phyloP scores from a whole-genome alignment of 2,888 invertebrate species.

The Electrophaes corylata region DNA sequence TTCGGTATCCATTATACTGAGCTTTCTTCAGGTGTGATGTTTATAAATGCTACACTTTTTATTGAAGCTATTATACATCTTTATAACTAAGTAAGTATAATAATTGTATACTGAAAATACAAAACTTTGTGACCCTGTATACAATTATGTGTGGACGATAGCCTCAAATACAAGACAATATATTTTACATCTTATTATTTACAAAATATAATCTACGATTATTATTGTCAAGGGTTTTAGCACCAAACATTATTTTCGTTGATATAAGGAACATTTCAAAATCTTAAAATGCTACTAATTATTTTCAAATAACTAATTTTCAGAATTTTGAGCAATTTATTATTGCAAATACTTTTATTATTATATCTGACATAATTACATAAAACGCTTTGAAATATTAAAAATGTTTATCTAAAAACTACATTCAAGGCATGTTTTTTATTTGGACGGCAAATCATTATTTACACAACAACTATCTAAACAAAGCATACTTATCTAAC shows the following conservation, averaged over 20 bases:
- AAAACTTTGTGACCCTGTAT: conserved; percentile 76
- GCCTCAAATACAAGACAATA: conserved; percentile 68
- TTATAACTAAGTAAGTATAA: conserved; percentile 52
- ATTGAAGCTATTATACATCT: conserved; percentile 53
- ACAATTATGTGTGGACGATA: conserved; percentile 57
- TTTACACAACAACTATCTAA: conserved; percentile 55
- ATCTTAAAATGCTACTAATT: background rate
- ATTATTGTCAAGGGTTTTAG: conserved; percentile 63
- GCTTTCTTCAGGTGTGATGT: conserved; percentile 82
- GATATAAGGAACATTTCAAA: conserved; percentile 31
- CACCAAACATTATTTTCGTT: conserved; percentile 60
- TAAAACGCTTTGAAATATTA: background rate
- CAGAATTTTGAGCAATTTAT: conserved; percentile 27
- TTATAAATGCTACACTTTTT: conserved; percentile 65
- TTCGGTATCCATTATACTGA: conserved; percentile 61
- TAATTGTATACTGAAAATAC: conserved; percentile 62
- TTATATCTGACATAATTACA: background rate
- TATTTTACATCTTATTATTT: conserved; percentile 61
- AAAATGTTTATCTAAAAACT: conserved; percentile 31
- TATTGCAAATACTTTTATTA: conserved; percentile 1
- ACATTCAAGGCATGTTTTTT: conserved; percentile 43
- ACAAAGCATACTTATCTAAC: conserved; percentile 68
- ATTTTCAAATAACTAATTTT: background rate
- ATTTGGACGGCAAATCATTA: conserved; percentile 74
- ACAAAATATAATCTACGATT: conserved; percentile 55